Base-by-base conservation (phyloP, 2,888 invertebrate species). In the Macrosiphum euphorbiae region DNA sequence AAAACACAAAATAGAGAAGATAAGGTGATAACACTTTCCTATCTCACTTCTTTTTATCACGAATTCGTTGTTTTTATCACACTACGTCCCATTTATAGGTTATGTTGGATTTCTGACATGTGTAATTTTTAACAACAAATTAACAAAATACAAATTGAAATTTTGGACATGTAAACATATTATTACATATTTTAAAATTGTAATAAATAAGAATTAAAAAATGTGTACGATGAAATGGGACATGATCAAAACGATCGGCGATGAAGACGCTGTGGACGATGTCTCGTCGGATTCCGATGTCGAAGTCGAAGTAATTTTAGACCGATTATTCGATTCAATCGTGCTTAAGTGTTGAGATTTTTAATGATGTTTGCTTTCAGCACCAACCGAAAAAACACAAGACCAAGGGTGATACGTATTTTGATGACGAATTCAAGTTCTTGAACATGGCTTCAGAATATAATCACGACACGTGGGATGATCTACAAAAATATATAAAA, bases 341-440 rank as follows among this genome's bases (percentile, higher is more conserved):
- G 5, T 16, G 2, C 11, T 35, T 35, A 8, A 84, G 20, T 85
- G 13, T 78, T 28, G 26, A 10, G 28, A 85, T 61, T 28, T 67
- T 35, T 47, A 84, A 90, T 58, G 4, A 50, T 52, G 55, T 88
- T 94, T 95, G 94, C 88, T 96, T 96, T 95, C 95, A 98, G 98
- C 97, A 97, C 96, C 98, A 98, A 96, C 98, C 98, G 78, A 97
- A 97, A 1, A 98, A 98, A 95, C 97, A 97, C 95, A 98, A 97
- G 95, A 97, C 97, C 78, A 97, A 97, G 94, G 97, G 97, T 95
- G 97, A 97, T 95, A 97, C 97, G 0, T 98, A 98, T 95, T 98
- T 98, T 95, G 97, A 98, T 95, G 97, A 97, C n/a, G 97, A 97
- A 58, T 99, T 99, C 95, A 96, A 98, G 95, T 99, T 99, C 96